Percentiles rank a stretch among this genome's conserved stretches.
These are phyloP conservation scores for Dicyrtomina minuta DNA, from an alignment of 2,888 invertebrate genomes.

Conservation along the genomic window DNA sequence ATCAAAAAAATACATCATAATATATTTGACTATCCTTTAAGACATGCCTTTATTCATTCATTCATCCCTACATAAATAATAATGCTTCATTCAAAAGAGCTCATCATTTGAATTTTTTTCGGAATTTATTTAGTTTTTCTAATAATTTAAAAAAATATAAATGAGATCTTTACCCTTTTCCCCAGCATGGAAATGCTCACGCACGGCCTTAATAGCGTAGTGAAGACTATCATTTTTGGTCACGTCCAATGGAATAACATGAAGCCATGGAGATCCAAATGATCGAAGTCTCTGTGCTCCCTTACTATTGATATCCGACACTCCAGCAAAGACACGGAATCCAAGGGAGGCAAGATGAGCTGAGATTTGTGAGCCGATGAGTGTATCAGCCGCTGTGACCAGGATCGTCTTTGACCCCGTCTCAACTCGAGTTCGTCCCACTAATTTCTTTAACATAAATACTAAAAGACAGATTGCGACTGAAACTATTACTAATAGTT, in stretches of 20 bases:
- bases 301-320: conserved; percentile 46
- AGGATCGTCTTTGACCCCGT: conserved; percentile 49
- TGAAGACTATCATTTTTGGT: conserved; percentile 48
- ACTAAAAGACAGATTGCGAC: conserved; percentile 49
- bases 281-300: conserved; percentile 38
- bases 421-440: conserved; percentile 43
- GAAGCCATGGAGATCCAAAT: conserved; percentile 50
- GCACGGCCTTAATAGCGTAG: conserved; percentile 45
- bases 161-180: conserved; percentile 44
- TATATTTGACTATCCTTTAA: no score
- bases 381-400: conserved; percentile 48
- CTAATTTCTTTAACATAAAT: conserved; percentile 50
- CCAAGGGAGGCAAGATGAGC: conserved; percentile 45
- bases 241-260: conserved; percentile 49
- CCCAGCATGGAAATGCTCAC: conserved; percentile 49
- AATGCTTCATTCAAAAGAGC: no score
- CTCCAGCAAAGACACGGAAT: conserved; percentile 50
- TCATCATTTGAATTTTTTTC: no score
- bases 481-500: conserved; percentile 48
- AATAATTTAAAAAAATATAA: no score
- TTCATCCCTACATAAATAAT: no score
- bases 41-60: no score
- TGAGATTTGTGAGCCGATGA: conserved; percentile 49
- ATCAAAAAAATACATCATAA: no score
- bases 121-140: no score